Evolutionary conservation across 2,888 invertebrate species (phyloP).

Genomic region (Andrena camellia): DNA sequence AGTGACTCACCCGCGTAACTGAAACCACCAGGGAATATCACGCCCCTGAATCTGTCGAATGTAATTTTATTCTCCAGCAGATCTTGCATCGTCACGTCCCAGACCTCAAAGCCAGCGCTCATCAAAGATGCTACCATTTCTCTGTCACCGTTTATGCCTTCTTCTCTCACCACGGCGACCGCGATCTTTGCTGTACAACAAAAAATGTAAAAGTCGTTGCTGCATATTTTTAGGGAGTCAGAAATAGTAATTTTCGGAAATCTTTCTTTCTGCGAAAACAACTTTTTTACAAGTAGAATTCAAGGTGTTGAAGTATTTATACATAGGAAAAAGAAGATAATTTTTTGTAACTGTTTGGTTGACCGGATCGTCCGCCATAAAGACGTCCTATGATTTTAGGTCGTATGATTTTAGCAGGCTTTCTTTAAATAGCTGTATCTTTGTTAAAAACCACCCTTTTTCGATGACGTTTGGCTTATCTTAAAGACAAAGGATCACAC

Average conservation of each 20-base stretch:
- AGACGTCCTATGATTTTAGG: no score
- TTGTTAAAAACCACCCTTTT: no score
- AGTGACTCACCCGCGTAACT: constrained; percentile 94
- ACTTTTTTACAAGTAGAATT: no score
- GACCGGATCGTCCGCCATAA: no score
- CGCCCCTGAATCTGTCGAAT: constrained; percentile 93
- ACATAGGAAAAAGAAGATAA: no score
- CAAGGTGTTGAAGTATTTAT: no score
- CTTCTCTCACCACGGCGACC: constrained; percentile 97
- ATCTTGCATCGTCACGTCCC: constrained; percentile 98
- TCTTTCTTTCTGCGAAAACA: no score
- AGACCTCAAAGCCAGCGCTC: constrained; percentile 95
- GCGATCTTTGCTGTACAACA: constrained; percentile 83
- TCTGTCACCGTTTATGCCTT: constrained; percentile 98
- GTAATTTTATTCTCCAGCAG: constrained; percentile 90
- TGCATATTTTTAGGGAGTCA: background rate
- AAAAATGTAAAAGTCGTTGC: constrained; percentile 23
- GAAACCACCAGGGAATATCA: constrained; percentile 99
- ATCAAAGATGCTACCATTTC: constrained; percentile 97
- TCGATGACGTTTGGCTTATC: no score
- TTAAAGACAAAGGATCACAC: no score
- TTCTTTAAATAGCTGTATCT: no score
- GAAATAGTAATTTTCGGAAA: background rate
- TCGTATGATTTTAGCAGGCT: no score
- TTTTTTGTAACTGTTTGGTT: no score